Evolutionary conservation across 2,113 vertebrate genomes (phyloP).

Genomic region (Varanus komodoensis): DNA sequence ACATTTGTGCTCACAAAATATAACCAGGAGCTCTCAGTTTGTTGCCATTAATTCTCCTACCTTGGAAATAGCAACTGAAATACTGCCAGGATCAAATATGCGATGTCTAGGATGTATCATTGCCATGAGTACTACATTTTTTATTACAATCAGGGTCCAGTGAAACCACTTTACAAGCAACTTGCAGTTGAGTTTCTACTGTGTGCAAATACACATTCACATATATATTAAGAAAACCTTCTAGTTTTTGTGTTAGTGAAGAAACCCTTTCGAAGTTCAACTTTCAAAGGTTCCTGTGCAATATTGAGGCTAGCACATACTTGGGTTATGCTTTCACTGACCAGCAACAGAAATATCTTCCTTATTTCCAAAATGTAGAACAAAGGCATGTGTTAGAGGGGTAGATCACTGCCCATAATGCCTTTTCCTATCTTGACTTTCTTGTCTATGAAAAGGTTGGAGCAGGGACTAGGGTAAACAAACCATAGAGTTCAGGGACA

Average conservation of each 20-base stretch:
- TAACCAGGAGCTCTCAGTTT: background rate
- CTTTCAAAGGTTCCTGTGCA: background rate
- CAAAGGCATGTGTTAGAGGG: background rate
- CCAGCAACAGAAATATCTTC: background rate
- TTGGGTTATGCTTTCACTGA: background rate
- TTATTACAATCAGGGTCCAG: background rate
- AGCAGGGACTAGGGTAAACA: too few relatives aligned
- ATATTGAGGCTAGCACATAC: too few relatives aligned
- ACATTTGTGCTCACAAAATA: background rate
- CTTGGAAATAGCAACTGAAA: background rate
- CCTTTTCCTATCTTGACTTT: too few relatives aligned
- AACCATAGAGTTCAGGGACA: too few relatives aligned
- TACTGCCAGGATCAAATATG: background rate
- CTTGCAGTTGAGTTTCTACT: background rate
- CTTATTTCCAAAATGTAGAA: background rate
- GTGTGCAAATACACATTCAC: background rate
- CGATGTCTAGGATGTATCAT: background rate
- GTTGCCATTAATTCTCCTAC: background rate
- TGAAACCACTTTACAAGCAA: background rate
- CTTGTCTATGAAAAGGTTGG: too few relatives aligned
- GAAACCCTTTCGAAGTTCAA: background rate
- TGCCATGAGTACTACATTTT: background rate
- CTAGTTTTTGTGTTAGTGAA: background rate
- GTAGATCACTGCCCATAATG: too few relatives aligned
- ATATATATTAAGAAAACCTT: background rate